Percentiles rank a stretch among this genome's conserved stretches.
These are phyloP conservation scores for Phalanger gymnotis DNA, from an alignment of 2,797 vertebrate species.

Conservation along the genomic window DNA sequence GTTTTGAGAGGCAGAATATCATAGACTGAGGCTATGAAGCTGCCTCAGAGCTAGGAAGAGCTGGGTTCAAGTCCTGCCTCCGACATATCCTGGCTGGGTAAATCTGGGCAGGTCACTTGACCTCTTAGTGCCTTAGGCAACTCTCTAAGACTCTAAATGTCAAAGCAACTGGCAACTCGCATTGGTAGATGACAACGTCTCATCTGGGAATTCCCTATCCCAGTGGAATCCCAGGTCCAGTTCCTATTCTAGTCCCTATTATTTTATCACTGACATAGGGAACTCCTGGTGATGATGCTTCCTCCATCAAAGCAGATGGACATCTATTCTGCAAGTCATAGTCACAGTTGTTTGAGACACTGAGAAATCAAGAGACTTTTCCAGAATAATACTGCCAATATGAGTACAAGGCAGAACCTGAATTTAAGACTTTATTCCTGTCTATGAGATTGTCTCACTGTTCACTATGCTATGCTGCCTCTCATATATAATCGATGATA, in stretches of 20 bases:
- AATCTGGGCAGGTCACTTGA: not conserved
- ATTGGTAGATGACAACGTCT: not conserved
- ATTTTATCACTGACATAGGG: not conserved
- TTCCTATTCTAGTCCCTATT: not conserved
- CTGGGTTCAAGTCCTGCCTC: not conserved
- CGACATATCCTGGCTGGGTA: not conserved
- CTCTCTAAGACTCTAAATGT: not conserved
- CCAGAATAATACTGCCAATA: not conserved
- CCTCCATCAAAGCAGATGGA: not conserved
- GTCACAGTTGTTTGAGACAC: not conserved
- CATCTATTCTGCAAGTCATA: not conserved
- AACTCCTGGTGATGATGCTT: not conserved
- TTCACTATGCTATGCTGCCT: not conserved
- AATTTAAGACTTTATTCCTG: not conserved
- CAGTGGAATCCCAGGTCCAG: not conserved
- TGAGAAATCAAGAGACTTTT: not conserved
- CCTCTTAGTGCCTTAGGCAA: not conserved
- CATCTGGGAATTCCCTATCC: not conserved
- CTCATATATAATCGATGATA: not conserved
- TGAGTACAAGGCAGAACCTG: not conserved
- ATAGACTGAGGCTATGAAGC: not conserved
- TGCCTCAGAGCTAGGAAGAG: not conserved
- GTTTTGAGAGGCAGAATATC: not conserved
- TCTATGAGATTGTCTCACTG: not conserved
- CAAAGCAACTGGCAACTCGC: not conserved